Evolutionary conservation across 2,797 vertebrate genomes (phyloP).

Genomic region (Gymnocypris eckloni): DNA sequence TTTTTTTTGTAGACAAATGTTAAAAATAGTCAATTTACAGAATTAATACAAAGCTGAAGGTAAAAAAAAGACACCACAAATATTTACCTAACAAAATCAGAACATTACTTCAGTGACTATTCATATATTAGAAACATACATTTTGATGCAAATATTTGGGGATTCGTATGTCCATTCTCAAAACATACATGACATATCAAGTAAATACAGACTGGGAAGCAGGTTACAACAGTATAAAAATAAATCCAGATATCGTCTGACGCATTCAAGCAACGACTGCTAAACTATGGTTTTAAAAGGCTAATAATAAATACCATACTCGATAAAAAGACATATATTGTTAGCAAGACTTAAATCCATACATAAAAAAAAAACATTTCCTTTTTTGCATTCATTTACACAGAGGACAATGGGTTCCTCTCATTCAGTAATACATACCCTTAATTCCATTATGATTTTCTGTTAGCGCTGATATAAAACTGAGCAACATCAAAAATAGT

Average conservation of each 20-base stretch:
- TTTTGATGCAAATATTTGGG: conserved; percentile 65
- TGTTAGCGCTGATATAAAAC: conserved; percentile 66
- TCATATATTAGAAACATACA: conserved; percentile 56
- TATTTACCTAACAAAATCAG: conserved; percentile 58
- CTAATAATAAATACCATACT: conserved; percentile 80
- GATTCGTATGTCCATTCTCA: conserved; percentile 65
- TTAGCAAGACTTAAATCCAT: conserved; percentile 68
- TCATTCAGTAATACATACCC: conserved; percentile 59
- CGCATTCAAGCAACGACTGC: conserved; percentile 65
- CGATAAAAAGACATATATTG: conserved; percentile 72
- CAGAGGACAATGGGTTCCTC: conserved; percentile 62
- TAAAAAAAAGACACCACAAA: conserved; percentile 5
- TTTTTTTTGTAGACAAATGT: conserved; percentile 64
- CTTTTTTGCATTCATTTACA: conserved; percentile 63
- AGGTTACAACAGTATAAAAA: conserved; percentile 59
- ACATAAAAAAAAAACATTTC: conserved; percentile 64
- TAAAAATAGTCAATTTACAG: conserved; percentile 76
- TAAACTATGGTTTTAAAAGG: conserved; percentile 60
- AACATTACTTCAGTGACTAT: conserved; percentile 49
- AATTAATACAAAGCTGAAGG: conserved; percentile 53
- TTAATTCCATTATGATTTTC: conserved; percentile 61
- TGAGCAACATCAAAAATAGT: conserved; percentile 68
- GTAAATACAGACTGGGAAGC: conserved; percentile 55
- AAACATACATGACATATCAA: conserved; percentile 56
- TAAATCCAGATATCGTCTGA: conserved; percentile 61